phyloP scores from a whole-genome alignment of 1,140 invertebrate species.

The Procambarus clarkii region DNA sequence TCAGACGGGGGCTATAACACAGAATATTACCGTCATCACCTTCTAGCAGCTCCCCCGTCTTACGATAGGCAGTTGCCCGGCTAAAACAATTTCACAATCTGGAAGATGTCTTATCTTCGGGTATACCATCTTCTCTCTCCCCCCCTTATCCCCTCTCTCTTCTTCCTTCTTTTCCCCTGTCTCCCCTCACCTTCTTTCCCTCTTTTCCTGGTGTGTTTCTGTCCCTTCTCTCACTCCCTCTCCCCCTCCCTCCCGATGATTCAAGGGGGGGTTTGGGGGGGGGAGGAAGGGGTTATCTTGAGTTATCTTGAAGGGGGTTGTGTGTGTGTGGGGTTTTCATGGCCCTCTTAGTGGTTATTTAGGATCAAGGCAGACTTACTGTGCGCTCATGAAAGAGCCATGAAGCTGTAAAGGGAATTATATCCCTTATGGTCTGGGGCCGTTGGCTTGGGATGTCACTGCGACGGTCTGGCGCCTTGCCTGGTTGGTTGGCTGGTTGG shows the following conservation, averaged over 20 bases:
- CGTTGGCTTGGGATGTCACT: too few relatives aligned
- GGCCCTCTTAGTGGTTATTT: constrained; percentile 15
- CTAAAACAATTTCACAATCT: too few relatives aligned
- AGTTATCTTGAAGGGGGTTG: too few relatives aligned
- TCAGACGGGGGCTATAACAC: too few relatives aligned
- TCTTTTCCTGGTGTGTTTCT: neutral
- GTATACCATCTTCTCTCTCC: too few relatives aligned
- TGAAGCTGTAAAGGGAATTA: neutral
- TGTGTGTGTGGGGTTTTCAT: neutral
- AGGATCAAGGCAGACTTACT: constrained; percentile 14
- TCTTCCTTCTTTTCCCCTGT: neutral
- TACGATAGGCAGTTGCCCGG: too few relatives aligned
- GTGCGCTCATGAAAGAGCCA: constrained; percentile 22
- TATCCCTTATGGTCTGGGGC: neutral
- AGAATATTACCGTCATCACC: too few relatives aligned
- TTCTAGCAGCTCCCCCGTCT: too few relatives aligned
- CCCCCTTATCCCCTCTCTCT: neutral
- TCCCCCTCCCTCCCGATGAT: neutral
- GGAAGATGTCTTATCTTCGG: too few relatives aligned
- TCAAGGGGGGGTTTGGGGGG: neutral
- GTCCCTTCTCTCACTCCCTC: neutral
- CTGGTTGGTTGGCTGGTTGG: too few relatives aligned
- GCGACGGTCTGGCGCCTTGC: too few relatives aligned
- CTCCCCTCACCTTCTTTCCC: neutral
- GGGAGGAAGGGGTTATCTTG: too few relatives aligned